Evolutionary conservation across 1,140 invertebrate species (phyloP).

Genomic region (Drosophila arizonae): DNA sequence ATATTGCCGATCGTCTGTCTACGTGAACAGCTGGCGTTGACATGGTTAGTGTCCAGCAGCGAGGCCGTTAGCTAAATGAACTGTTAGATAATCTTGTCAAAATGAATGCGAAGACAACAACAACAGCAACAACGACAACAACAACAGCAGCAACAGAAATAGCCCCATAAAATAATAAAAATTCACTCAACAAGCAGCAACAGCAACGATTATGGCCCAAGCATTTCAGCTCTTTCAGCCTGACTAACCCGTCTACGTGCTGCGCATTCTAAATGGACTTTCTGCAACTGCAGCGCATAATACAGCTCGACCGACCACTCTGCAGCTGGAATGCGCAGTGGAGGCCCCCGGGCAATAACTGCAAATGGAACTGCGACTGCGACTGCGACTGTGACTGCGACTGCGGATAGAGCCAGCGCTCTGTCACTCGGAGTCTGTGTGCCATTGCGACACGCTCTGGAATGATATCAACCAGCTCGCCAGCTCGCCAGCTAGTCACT

Average conservation of each 20-base stretch:
- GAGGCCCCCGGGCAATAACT: not conserved
- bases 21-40: slow-evolving; percentile 19
- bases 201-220: slow-evolving; percentile 31
- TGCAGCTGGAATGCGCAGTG: slow-evolving; percentile 14
- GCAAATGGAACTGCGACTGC: slow-evolving; percentile 29
- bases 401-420: not conserved
- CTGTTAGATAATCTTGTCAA: slow-evolving; percentile 49
- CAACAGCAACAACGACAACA: too few species aligned
- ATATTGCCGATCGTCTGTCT: slow-evolving; percentile 16
- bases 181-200: slow-evolving; percentile 12
- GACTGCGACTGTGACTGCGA: slow-evolving; percentile 28
- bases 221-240: slow-evolving; percentile 17
- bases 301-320: too few species aligned
- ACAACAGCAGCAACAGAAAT: not conserved
- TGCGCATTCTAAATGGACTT: slow-evolving; percentile 43
- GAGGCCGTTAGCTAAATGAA: slow-evolving; percentile 49
- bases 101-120: slow-evolving; percentile 2
- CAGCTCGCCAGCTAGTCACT: too few species aligned
- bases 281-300: not conserved
- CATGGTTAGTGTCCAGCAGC: slow-evolving; percentile 33
- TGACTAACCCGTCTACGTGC: slow-evolving; percentile 35
- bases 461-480: not conserved
- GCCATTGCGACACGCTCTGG: slow-evolving; percentile 20
- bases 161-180: slow-evolving; percentile 18
- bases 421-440: not conserved